Conservation (phyloP, 2,888 invertebrate genomes). For the Caenorhabditis doughertyi region DNA sequence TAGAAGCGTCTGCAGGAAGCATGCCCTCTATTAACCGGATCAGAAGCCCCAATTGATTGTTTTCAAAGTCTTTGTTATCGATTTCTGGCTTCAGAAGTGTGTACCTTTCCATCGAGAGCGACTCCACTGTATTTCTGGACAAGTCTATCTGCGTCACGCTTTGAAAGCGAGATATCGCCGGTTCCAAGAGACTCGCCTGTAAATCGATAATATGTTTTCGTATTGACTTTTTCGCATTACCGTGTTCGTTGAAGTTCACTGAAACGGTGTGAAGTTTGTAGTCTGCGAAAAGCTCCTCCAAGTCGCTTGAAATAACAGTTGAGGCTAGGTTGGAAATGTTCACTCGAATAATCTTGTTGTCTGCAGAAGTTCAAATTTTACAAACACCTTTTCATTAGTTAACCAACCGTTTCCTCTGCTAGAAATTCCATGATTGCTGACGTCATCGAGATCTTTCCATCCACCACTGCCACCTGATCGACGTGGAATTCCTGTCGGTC, state of each 20-base stretch:
- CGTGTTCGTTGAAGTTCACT: slow-evolving; percentile 73
- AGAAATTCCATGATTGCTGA: slow-evolving; percentile 40
- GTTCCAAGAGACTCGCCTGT: slow-evolving; percentile 71
- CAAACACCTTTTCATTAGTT: background rate
- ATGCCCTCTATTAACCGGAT: slow-evolving; percentile 16
- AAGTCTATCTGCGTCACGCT: slow-evolving; percentile 67
- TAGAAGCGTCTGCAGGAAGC: slow-evolving; percentile 12
- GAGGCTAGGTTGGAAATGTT: slow-evolving; percentile 71
- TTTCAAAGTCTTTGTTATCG: slow-evolving; percentile 37
- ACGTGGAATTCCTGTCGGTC: slow-evolving; percentile 51
- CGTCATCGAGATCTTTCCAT: slow-evolving; percentile 59
- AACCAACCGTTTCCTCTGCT: slow-evolving; percentile 41
- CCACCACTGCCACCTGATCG: slow-evolving; percentile 42
- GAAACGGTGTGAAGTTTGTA: slow-evolving; percentile 66
- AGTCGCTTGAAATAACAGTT: slow-evolving; percentile 67
- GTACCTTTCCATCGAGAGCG: slow-evolving; percentile 69
- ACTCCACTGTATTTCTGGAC: slow-evolving; percentile 66
- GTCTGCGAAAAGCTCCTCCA: slow-evolving; percentile 70
- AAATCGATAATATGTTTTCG: too few relatives aligned
- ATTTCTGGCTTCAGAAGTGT: slow-evolving; percentile 32
- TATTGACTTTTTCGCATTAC: slow-evolving; percentile 33
- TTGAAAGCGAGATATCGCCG: slow-evolving; percentile 70
- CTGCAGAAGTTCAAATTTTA: slow-evolving; percentile 19
- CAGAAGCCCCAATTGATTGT: slow-evolving; percentile 32
- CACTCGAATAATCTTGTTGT: slow-evolving; percentile 59